phyloP scores from a whole-genome alignment of 1,140 invertebrate genomes.

The Drosophila sulfurigaster region DNA sequence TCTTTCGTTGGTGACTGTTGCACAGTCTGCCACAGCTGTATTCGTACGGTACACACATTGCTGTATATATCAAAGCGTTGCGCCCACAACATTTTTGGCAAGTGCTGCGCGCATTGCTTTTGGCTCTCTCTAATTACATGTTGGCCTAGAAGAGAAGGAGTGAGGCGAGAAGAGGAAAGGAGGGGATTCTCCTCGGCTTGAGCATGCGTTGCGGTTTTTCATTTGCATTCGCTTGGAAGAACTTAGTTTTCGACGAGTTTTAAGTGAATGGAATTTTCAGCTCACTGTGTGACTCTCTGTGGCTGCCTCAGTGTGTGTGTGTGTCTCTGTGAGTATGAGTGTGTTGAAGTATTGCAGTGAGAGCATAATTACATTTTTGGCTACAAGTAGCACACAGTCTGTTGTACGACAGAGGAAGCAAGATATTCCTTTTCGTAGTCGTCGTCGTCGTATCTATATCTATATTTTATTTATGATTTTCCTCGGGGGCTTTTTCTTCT shows the following conservation, averaged over 20 bases:
- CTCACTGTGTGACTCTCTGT: conserved; percentile 13
- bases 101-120: conserved; percentile 65
- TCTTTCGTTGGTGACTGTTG: conserved; percentile 40
- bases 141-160: conserved; percentile 48
- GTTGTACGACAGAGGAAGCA: not conserved
- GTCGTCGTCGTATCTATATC: conserved; percentile 31
- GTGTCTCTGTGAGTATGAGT: too few species aligned
- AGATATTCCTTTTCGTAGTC: not conserved
- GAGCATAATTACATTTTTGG: conserved; percentile 74
- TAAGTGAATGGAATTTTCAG: conserved; percentile 75
- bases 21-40: conserved; percentile 53
- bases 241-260: conserved; percentile 66
- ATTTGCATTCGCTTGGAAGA: conserved; percentile 76
- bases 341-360: conserved; percentile 34
- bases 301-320: conserved; percentile 2
- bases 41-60: conserved; percentile 20
- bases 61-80: conserved; percentile 65
- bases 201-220: conserved; percentile 81
- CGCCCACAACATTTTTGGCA: conserved; percentile 81
- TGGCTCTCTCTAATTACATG: conserved; percentile 73
- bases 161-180: not conserved
- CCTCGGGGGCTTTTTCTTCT: not conserved
- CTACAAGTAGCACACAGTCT: conserved; percentile 14
- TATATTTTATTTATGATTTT: conserved; percentile 79
- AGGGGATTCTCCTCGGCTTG: conserved; percentile 64